Evolutionary conservation across 2,888 invertebrate genomes (phyloP).

Genomic region (Cabera pusaria): DNA sequence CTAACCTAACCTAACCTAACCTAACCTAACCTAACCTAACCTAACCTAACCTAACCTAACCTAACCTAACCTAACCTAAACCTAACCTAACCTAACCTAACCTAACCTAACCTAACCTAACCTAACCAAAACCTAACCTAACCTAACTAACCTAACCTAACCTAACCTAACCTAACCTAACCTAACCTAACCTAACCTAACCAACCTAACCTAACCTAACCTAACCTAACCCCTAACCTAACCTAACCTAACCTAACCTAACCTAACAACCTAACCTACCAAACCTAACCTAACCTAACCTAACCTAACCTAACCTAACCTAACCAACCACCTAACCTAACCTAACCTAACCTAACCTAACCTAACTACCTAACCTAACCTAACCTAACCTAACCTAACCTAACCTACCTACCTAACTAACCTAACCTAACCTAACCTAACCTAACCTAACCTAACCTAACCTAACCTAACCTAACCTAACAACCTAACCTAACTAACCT

Average conservation of each 20-base stretch:
- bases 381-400: slow-evolving; percentile 20
- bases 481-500: slow-evolving; percentile 13
- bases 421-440: slow-evolving; percentile 12
- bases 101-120: slow-evolving; percentile 21
- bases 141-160: slow-evolving; percentile 20
- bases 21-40: slow-evolving; percentile 37
- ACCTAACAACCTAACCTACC: slow-evolving; percentile 16
- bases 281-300: slow-evolving; percentile 9
- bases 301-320: slow-evolving; percentile 10
- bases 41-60: slow-evolving; percentile 36
- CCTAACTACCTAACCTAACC: slow-evolving; percentile 17
- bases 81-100: slow-evolving; percentile 35
- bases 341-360: slow-evolving; percentile 17
- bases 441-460: slow-evolving; percentile 15
- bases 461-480: slow-evolving; percentile 14
- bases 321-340: slow-evolving; percentile 8
- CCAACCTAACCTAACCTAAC: slow-evolving; percentile 17
- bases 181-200: slow-evolving; percentile 16
- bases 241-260: slow-evolving; percentile 15
- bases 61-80: slow-evolving; percentile 36
- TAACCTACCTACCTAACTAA: slow-evolving; percentile 9
- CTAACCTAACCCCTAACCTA: slow-evolving; percentile 26
- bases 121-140: slow-evolving; percentile 13
- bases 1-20: slow-evolving; percentile 32
- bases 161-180: slow-evolving; percentile 14